Percentiles rank a stretch among this genome's conserved stretches.
These are phyloP conservation scores for Chymomyza caudatula DNA, from an alignment of 2,888 invertebrate genomes.

Conservation along the genomic window DNA sequence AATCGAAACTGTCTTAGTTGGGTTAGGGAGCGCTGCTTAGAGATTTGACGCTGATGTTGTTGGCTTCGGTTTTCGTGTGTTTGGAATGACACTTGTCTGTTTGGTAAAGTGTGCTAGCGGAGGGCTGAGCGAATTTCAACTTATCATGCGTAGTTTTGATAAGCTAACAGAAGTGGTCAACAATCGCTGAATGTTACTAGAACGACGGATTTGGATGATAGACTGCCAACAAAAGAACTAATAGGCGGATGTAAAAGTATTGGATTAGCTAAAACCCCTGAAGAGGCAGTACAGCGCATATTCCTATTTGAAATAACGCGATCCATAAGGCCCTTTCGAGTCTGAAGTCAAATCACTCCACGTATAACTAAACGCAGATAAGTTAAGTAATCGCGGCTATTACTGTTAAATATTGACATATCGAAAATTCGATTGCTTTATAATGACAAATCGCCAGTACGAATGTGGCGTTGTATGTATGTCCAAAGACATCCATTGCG, in stretches of 20 bases:
- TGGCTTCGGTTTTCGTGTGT: conserved; percentile 19
- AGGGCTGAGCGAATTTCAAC: conserved; percentile 42
- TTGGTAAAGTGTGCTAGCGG: conserved; percentile 31
- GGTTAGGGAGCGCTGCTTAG: conserved; percentile 22
- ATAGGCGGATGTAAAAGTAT: background rate
- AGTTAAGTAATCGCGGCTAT: conserved; percentile 68
- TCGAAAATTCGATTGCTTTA: conserved; percentile 68
- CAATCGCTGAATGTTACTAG: background rate
- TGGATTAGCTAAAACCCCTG: background rate
- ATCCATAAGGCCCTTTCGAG: background rate
- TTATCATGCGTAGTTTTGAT: conserved; percentile 54
- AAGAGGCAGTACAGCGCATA: too few relatives aligned
- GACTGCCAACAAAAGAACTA: background rate
- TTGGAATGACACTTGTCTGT: conserved; percentile 65
- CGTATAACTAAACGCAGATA: conserved; percentile 40
- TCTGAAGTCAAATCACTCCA: conserved; percentile 22
- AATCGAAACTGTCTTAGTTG: conserved; percentile 45
- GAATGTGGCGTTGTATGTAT: background rate
- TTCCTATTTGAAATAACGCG: too few relatives aligned
- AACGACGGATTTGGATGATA: background rate
- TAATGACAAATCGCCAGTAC: conserved; percentile 53
- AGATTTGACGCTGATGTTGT: conserved; percentile 22
- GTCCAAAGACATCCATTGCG: background rate
- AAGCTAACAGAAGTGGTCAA: conserved; percentile 48
- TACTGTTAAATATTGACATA: conserved; percentile 62